Evolutionary conservation across 2,888 invertebrate species (phyloP), one percentile per base, ranked within the genome.

Genomic region (Miltochrista miniata): DNA sequence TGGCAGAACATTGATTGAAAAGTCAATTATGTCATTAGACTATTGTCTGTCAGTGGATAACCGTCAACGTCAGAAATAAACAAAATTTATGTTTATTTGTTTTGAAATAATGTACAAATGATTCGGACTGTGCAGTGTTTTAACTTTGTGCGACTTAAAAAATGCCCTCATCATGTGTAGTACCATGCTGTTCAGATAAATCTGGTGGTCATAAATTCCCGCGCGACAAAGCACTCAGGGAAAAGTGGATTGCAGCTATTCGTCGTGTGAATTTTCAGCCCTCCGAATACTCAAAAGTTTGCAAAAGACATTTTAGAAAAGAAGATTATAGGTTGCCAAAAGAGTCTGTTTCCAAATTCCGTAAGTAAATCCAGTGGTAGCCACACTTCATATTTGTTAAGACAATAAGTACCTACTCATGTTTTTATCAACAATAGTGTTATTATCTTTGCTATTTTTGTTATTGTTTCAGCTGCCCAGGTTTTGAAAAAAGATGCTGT

Each of bases 121-220:
- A 24, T 24, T 24, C 2, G n/a, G n/a, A n/a, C n/a, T n/a, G n/a
- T 2, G 18, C 30, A 30, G 7, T 36, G 30, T 29, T 7, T n/a
- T 30, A 1, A 7, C 13, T 35, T 1, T 18, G 14, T 0, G 34
- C 10, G 12, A 31, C 24, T 7, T 3, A 18, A 10, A 47, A n/a
- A 12, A 51, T 51, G 51, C 51, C 51, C 5, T 51, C 51, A 30
- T 15, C 46, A 10, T 51, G 51, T 51, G 46, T 15, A 7, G 51
- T 51, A 35, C 51, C 51, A 15, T 45, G 38, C 47, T 59, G 58
- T 37, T 34, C 46, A 3, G 38, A 49, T 13, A 50, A 31, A 50
- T 30, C 31, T 33, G 56, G 56, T n/a, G 50, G 50, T 13, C 56
- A 56, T 45, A 54, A 48, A 30, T 56, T 56, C 45, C 56, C 56